phyloP scores from a whole-genome alignment of 2,888 invertebrate species.

The Mechanitis messenoides region DNA sequence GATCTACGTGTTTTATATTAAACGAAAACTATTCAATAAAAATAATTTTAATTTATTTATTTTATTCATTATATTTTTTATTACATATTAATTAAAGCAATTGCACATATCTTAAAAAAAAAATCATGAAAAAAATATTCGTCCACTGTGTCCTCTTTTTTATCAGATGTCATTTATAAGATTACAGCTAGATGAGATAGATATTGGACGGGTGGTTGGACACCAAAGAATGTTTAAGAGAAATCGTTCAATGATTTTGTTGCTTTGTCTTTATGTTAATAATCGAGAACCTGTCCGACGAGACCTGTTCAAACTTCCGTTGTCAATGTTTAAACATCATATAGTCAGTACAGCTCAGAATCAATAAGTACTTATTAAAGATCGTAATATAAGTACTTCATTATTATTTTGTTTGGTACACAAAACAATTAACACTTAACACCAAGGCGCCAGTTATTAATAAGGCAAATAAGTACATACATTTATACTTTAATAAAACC shows the following conservation, averaged over 20 bases:
- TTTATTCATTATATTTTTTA: too few relatives aligned
- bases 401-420: constrained; percentile 23
- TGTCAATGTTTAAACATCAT: constrained; percentile 52
- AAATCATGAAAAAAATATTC: too few relatives aligned
- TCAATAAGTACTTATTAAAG: constrained; percentile 26
- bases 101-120: too few relatives aligned
- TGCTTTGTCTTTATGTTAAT: constrained; percentile 74
- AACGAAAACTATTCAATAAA: too few relatives aligned
- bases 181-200: constrained; percentile 70
- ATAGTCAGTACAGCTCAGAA: constrained; percentile 45
- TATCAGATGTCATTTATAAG: constrained; percentile 74
- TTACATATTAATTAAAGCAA: neutral
- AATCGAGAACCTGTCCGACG: constrained; percentile 53
- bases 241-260: constrained; percentile 68
- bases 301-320: constrained; percentile 63
- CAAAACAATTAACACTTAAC: constrained; percentile 10
- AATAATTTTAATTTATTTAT: too few relatives aligned
- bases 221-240: constrained; percentile 62
- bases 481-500: too few relatives aligned
- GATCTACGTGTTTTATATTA: neutral
- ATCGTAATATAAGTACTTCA: constrained; percentile 27
- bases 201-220: constrained; percentile 63
- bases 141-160: constrained; percentile 32
- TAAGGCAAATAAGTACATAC: too few relatives aligned
- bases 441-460: neutral